Base-by-base conservation (phyloP, 2,113 vertebrate species). In the Myxocyprinus asiaticus region DNA sequence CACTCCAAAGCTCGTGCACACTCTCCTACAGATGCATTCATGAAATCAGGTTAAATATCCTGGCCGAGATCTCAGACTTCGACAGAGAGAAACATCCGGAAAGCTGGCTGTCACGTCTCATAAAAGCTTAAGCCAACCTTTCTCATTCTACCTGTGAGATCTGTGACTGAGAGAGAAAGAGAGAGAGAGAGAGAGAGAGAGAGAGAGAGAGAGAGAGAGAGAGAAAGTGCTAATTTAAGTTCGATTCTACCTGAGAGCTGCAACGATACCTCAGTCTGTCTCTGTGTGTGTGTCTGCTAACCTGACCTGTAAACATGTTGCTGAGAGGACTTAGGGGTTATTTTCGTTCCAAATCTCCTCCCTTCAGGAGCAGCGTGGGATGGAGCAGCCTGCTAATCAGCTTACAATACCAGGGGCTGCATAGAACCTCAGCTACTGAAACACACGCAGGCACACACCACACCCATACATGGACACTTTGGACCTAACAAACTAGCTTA, bases 201-300 rank as follows among this genome's bases (percentile, higher is more conserved):
- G 43, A 69, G 15, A 10, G 67, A 50, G 47, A 3, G 67, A 69
- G n/a, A 51, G 47, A 72, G 50, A 55, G 68, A 14, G 8, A 56
- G 48, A 58, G 22, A 58, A 9, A 59, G 6, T 12, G 12, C 53
- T 56, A 87, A 84, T 91, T 91, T 89, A 22, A 74, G 59, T 68
- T 59, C 17, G 55, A 42, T 47, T 69, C 67, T 65, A 59, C 58
- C 77, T 79, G 67, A 51, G n/a, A 53, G 59, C 48, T 56, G 48
- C 82, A 87, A 63, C 51, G 64, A 45, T 75, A 67, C 50, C 70
- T 50, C 65, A 63, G 65, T 65, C 15, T 67, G 71, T 73, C 22
- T 33, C 22, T 33, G 22, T 33, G 22, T 33, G 22, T 33, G 22
- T 33, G 22, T 33, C 22, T 33, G 22, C 22, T 7, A 66, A 51